Evolutionary conservation across 1,140 invertebrate genomes (phyloP), one percentile per base, ranked within the genome.

Genomic region (Proctacanthus coquilletti): DNA sequence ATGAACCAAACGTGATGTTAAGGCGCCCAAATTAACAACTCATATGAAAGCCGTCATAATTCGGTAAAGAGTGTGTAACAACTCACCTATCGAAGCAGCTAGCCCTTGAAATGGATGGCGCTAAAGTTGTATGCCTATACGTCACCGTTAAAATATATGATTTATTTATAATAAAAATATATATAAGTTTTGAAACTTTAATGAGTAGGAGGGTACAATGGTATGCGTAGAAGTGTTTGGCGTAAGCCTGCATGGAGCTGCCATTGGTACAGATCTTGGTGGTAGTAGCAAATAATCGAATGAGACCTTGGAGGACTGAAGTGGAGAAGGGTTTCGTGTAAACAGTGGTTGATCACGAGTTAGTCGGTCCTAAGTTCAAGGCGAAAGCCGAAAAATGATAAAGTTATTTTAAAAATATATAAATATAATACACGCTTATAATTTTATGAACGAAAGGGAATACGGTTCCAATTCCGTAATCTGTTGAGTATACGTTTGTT

Each of bases 31-130:
- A 65, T 66, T 55, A 61, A 54, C 53, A 54, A 31, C 44, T 44
- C 34, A 48, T 47, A 32, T 35, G 17, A 45, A 42, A 36, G n/a
- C n/a, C n/a, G n/a, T n/a, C n/a, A n/a, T 72, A 85, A 68, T 70
- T 82, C 77, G 72, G 78, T 80, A 82, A 82, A 83, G 80, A 77
- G 80, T n/a, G n/a, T n/a, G 78, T n/a, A n/a, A 78, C 77, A 78
- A 84, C 84, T 84, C 80, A 84, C 81, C 78, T 82, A 84, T 84
- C 77, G 80, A 84, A 84, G 31, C 31, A 33, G 15, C 14, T 33
- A 80, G 78, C 78, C 75, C 79, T 81, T 77, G 83, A 85, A 84
- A 84, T 82, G 78, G 78, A 81, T 79, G 74, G 73, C 75, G 75
- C 76, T 80, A 49, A 68, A 80, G 75, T 69, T 74, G 74, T 64